Percentiles rank a stretch among this genome's conserved stretches.
Evolutionary conservation across 2,113 vertebrate genomes (phyloP).

Genomic region (Psilopogon haemacephalus): DNA sequence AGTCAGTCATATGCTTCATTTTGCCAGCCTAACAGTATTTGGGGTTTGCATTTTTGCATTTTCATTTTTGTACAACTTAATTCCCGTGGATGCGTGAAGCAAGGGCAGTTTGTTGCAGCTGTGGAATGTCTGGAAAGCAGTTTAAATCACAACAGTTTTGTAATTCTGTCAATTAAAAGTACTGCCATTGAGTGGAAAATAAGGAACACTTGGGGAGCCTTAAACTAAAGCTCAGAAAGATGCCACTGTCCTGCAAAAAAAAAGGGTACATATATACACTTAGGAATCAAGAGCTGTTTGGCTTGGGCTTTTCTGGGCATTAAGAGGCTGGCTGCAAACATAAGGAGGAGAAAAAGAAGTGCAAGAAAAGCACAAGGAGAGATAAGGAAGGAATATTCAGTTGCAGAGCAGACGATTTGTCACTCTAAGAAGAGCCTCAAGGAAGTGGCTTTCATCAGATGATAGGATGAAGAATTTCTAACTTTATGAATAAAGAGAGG

Average conservation of each 20-base stretch:
- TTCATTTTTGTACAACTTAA: neutral
- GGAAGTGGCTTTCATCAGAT: neutral
- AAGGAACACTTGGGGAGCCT: neutral
- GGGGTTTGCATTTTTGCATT: neutral
- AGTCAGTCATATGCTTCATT: neutral
- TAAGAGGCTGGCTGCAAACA: neutral
- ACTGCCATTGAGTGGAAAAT: neutral
- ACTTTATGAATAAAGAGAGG: neutral
- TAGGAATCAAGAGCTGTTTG: neutral
- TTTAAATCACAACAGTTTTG: constrained; percentile 3
- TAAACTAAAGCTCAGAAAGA: neutral
- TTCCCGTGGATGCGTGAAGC: neutral
- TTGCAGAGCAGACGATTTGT: neutral
- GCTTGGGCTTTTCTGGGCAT: neutral
- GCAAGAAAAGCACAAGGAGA: neutral
- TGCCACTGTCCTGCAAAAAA: neutral
- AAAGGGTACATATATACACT: neutral
- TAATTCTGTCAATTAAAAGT: neutral
- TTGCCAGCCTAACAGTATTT: constrained; percentile 1
- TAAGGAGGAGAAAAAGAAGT: neutral
- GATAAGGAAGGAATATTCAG: neutral
- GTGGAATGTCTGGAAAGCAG: constrained; percentile 1
- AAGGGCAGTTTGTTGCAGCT: neutral
- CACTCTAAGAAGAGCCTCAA: neutral
- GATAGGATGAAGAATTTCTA: neutral